phyloP scores from a whole-genome alignment of 2,888 invertebrate genomes.

The Bunonema sp. region DNA sequence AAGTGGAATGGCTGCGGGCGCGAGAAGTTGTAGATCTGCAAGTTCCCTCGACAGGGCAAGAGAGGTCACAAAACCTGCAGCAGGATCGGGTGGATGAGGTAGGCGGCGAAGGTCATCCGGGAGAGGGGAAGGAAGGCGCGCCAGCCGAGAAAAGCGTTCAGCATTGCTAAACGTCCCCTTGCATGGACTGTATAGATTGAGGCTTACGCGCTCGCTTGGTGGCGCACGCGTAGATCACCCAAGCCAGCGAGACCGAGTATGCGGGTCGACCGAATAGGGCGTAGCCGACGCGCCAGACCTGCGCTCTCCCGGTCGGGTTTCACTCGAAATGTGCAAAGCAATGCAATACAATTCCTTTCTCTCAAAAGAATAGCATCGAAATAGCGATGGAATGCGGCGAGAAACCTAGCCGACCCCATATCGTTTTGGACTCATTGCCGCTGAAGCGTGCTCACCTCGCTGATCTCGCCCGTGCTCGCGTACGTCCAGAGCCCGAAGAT shows the following conservation, averaged over 20 bases:
- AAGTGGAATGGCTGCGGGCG: constrained; percentile 42
- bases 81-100: constrained; percentile 53
- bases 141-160: constrained; percentile 68
- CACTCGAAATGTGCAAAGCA: too few species aligned
- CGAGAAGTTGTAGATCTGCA: constrained; percentile 33
- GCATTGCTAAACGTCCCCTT: constrained; percentile 25
- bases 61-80: too few species aligned
- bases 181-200: background rate
- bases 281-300: constrained; percentile 18
- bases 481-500: constrained; percentile 39
- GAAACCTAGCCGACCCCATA: too few species aligned
- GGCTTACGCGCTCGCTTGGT: constrained; percentile 28
- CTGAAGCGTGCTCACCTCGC: too few species aligned
- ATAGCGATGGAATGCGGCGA: too few species aligned
- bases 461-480: constrained; percentile 39
- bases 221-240: constrained; percentile 49
- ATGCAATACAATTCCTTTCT: too few species aligned
- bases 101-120: constrained; percentile 80
- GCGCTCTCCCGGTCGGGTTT: background rate
- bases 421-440: too few species aligned
- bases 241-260: constrained; percentile 47
- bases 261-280: constrained; percentile 30
- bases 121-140: constrained; percentile 71
- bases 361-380: too few species aligned
- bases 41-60: too few species aligned